phyloP scores from a whole-genome alignment of 2,797 vertebrate species.

The Sebastes reedi region DNA sequence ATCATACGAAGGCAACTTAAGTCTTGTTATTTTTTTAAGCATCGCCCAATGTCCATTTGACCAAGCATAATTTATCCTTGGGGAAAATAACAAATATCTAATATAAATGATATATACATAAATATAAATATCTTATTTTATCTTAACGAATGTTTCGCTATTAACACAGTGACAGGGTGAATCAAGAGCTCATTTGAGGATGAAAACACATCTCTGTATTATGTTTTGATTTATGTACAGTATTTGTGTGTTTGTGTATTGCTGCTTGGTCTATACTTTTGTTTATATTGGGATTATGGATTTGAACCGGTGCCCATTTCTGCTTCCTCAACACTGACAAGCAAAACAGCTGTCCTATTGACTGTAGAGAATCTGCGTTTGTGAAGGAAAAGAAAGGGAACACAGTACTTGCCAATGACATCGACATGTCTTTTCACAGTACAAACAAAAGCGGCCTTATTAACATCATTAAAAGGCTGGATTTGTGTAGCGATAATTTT shows the following conservation, averaged over 20 bases:
- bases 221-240: background rate
- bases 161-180: background rate
- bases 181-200: background rate
- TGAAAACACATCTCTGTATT: background rate
- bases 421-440: background rate
- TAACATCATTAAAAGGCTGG: constrained; percentile 27
- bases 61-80: fast-evolving
- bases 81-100: too few relatives aligned
- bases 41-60: too few relatives aligned
- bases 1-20: too few relatives aligned
- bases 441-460: constrained; percentile 30
- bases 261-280: background rate
- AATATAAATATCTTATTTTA: too few relatives aligned
- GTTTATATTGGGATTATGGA: constrained; percentile 9
- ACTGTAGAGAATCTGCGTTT: background rate
- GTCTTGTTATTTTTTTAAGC: background rate
- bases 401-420: background rate
- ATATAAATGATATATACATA: too few relatives aligned
- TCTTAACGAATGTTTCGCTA: too few relatives aligned
- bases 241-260: background rate
- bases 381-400: constrained; percentile 18
- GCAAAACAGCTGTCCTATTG: constrained; percentile 1
- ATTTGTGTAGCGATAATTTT: background rate
- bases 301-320: background rate
- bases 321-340: constrained; percentile 8